phyloP scores from a whole-genome alignment of 2,888 invertebrate genomes.

The Yponomeuta cagnagella region DNA sequence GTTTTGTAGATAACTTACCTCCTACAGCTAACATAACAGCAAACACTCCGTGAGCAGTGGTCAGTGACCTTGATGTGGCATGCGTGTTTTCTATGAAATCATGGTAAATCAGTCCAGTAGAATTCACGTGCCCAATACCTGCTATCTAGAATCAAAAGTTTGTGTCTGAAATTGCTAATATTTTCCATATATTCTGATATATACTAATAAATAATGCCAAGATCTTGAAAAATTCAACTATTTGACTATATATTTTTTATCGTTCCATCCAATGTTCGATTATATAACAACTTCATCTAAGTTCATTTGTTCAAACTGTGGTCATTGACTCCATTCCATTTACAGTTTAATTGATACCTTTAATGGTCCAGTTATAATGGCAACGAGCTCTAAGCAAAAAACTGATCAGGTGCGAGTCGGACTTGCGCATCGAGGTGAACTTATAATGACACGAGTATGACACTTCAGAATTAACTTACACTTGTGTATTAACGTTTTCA shows the following conservation, averaged over 20 bases:
- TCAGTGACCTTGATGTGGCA: slow-evolving; percentile 59
- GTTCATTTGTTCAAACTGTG: neutral
- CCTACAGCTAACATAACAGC: slow-evolving; percentile 63
- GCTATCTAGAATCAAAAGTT: slow-evolving; percentile 63
- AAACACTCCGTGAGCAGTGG: slow-evolving; percentile 62
- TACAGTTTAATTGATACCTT: neutral
- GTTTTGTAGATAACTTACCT: slow-evolving; percentile 34
- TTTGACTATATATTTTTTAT: no score
- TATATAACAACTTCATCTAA: no score
- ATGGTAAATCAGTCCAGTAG: slow-evolving; percentile 74
- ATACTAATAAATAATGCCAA: no score
- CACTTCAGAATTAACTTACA: no score
- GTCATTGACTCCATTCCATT: neutral
- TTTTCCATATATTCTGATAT: neutral
- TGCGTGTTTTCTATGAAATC: slow-evolving; percentile 58
- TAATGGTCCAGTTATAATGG: no score
- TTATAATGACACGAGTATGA: no score
- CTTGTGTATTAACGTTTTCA: no score
- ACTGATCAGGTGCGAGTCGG: no score
- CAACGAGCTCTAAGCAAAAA: no score
- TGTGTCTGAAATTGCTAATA: neutral
- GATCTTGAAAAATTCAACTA: no score
- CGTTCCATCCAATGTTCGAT: no score
- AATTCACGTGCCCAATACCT: slow-evolving; percentile 76
- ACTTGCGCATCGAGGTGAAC: no score